Evolutionary conservation across 2,888 invertebrate species (phyloP), one percentile per base, ranked within the genome.

Genomic region (Cheilosia variabilis): DNA sequence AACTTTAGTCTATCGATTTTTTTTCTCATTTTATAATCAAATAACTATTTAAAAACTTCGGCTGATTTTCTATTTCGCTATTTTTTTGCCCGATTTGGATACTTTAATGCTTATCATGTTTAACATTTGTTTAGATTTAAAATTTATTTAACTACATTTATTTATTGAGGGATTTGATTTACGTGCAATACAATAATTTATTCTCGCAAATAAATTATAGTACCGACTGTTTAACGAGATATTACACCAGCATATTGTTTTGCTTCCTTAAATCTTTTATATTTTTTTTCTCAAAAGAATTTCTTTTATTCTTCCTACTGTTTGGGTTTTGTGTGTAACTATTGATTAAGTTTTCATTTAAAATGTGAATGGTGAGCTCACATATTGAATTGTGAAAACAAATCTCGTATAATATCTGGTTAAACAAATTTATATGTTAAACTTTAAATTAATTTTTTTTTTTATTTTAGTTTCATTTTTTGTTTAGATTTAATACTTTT

Each of bases 111-210:
- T 43, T 60, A 5, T 71, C 47, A 37, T 73, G 55, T 63, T 57
- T 68, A 63, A 50, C 52, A 27, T 83, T 87, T 77, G 86, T 88
- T 80, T 81, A 82, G 73, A 76, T 68, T 71, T 41, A 24, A 55
- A 65, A 9, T 43, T 37, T 68, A 78, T 71, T 87, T 89, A 89
- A 53, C 88, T 73, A 88, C 43, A n/a, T 73, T 84, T 89, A 89
- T 90, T 89, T 88, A 89, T 91, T 91, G 92, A 92, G 92, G 92
- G 92, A 92, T 92, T 92, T 90, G 92, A 92, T 91, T 91, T 90
- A 90, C 89, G 90, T 90, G 90, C 91, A 90, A 91, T 90, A 91
- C 91, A 91, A 90, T 88, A 90, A 88, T 87, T 89, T 89, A 89
- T 88, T 90, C 73, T 89, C 88, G 78, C 88, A 91, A 91, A 91